phyloP scores from a whole-genome alignment of 2,113 vertebrate species.

The Zosterops pallidus region DNA sequence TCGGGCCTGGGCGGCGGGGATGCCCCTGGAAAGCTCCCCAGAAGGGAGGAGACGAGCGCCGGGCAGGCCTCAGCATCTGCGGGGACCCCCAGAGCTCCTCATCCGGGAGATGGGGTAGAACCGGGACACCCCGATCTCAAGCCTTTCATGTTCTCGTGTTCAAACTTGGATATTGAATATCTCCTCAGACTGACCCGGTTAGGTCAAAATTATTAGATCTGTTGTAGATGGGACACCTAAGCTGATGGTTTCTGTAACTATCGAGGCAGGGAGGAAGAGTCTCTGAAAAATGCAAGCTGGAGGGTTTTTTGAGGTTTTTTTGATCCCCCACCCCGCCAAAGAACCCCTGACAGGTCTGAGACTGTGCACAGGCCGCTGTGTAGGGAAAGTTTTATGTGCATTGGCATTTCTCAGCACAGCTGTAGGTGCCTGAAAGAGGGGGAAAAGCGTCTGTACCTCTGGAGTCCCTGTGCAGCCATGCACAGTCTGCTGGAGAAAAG shows the following conservation, averaged over 20 bases:
- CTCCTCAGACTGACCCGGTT: not conserved
- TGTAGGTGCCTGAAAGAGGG: not conserved
- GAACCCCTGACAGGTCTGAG: not conserved
- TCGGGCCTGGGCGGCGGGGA: not conserved
- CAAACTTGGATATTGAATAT: not conserved
- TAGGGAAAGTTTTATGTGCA: not conserved
- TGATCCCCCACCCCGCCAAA: not conserved
- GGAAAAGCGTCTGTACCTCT: not conserved
- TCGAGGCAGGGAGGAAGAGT: not conserved
- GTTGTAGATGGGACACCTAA: not conserved
- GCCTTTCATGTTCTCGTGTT: not conserved
- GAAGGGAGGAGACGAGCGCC: not conserved
- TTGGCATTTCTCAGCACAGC: not conserved
- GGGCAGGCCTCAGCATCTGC: not conserved
- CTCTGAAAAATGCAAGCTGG: not conserved
- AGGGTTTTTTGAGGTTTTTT: not conserved
- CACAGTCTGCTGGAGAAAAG: not conserved
- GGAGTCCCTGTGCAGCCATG: accelerated
- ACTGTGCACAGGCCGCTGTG: accelerated
- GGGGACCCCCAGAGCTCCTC: accelerated
- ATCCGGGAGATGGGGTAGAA: not conserved
- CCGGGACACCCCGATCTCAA: accelerated
- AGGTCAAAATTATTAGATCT: not conserved
- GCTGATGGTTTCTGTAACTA: not conserved
- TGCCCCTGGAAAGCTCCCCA: accelerated